phyloP scores from a whole-genome alignment of 2,797 vertebrate genomes.

The Sebastes iracundus region DNA sequence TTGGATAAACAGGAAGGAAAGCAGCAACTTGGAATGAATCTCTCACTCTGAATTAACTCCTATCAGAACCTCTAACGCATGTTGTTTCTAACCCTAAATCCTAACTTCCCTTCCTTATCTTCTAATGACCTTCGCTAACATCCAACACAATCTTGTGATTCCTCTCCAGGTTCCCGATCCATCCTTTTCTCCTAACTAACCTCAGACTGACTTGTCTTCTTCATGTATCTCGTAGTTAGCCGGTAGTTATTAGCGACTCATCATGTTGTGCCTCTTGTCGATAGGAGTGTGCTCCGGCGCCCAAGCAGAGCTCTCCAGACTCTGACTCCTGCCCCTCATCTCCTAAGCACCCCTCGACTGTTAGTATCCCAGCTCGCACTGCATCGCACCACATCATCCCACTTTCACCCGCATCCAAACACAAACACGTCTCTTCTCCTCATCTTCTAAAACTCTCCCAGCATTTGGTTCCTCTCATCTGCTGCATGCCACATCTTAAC shows the following conservation, averaged over 20 bases:
- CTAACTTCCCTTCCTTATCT: not conserved
- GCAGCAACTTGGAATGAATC: not conserved
- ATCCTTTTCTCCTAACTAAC: slow-evolving; percentile 30
- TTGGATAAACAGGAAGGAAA: not conserved
- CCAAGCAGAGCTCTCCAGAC: slow-evolving; percentile 90
- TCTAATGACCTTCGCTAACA: not conserved
- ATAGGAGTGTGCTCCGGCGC: slow-evolving; percentile 89
- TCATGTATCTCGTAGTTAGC: slow-evolving; percentile 33
- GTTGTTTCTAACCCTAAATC: not conserved
- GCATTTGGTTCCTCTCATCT: not conserved
- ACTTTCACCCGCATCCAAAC: slow-evolving; percentile 10
- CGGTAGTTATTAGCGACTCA: slow-evolving; percentile 30
- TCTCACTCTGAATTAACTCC: not conserved
- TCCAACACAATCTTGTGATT: not conserved
- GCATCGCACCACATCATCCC: slow-evolving; percentile 10
- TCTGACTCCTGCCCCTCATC: slow-evolving; percentile 94
- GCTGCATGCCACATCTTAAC: slow-evolving; percentile 29
- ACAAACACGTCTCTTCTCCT: not conserved
- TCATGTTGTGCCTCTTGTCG: slow-evolving; percentile 70
- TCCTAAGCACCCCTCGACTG: slow-evolving; percentile 92
- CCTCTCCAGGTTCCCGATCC: slow-evolving; percentile 9
- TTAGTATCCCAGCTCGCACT: slow-evolving; percentile 85
- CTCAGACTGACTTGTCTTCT: slow-evolving; percentile 20
- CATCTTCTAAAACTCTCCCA: not conserved
- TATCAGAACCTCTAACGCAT: not conserved